Base-by-base conservation (phyloP, 2,888 invertebrate species). In the Exephanes ischioxanthus region DNA sequence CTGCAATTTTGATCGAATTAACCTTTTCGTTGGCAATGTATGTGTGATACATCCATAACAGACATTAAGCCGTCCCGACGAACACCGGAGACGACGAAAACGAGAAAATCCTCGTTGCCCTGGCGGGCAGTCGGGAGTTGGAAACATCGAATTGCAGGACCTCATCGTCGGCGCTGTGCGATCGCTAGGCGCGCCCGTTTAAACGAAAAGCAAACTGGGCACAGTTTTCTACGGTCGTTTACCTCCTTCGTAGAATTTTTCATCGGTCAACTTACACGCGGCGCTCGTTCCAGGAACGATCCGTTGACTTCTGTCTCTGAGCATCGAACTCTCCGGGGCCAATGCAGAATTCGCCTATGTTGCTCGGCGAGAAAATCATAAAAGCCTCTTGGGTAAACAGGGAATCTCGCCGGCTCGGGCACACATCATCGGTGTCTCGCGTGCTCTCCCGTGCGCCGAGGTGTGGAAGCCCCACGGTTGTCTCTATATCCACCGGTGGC, bases 391-490 rank as follows among this genome's bases (percentile, higher is more conserved):
- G 16, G 16, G 33, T 63, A 33, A 63, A 63, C 61, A 63, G 16
- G 30, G 30, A 63, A 30, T 16, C 61, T 16, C 14, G 26, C 9
- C 14, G 45, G 30, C 30, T 16, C 33, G 4, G 16, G 61, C 61
- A 30, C 30, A 16, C 16, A 63, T 30, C 30, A 33, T 63, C 61
- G 16, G 61, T 33, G 61, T 63, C 26, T 63, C 16, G 61, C 53
- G 53, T 53, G 16, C 26, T 26, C 26, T 30, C 16, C 14, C 61
- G 61, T 30, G 79, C 79, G 79, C 66, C 63, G 53, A 78, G 73
- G 68, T 72, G 83, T 71, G 71, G 79, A 67, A 79, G 82, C 58
- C 33, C 33, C 19, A 66, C 41, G 33, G n/a, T 22, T 16, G 48
- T 48, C 5, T 22, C 58, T 26, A n/a, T 41, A 19, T 30, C 30